Evolutionary conservation across 1,140 invertebrate genomes (phyloP), one percentile per base, ranked within the genome.

Genomic region (Episyrphus balteatus): DNA sequence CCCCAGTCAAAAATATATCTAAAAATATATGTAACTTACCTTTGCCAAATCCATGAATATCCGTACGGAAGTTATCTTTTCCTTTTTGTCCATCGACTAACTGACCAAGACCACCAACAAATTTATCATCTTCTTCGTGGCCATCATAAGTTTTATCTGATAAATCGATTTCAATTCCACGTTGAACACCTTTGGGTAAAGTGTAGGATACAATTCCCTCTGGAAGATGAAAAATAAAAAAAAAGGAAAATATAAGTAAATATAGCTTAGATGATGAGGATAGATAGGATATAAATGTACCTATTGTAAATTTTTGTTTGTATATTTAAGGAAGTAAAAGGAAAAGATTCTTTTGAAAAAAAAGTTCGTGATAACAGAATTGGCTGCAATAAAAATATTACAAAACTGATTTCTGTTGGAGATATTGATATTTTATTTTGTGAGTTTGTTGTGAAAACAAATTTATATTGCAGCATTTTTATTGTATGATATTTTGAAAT

Each of bases 101-200:
- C 68, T 94, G 88, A 10, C 94, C 94, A 13, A 98, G 69, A 1
- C 94, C 94, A n/a, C 84, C 81, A 32, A 75, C 75, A 44, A 93
- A 76, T 53, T 75, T 73, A 40, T 76, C 78, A 6, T 78, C 80
- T 57, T 84, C 79, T 75, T 86, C 83, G 48, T 82, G 75, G 17
- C 94, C 93, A 68, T 98, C 94, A 72, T 97, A 98, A 36, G 84
- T 88, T 52, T 84, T 80, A 68, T 98, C 94, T 54, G 84, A 88
- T 39, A 96, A 79, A 62, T 94, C 86, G 54, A 89, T 81, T 49
- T 84, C 80, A 44, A 76, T 82, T 53, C 91, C 91, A 49, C 91
- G 82, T 37, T 75, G 73, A 51, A 79, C 73, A 14, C 88, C 88
- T 57, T 88, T 81, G 1, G 87, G 86, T 74, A 91, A 88, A 19